Evolutionary conservation across 2,888 invertebrate species (phyloP).

Genomic region (Leucania comma): DNA sequence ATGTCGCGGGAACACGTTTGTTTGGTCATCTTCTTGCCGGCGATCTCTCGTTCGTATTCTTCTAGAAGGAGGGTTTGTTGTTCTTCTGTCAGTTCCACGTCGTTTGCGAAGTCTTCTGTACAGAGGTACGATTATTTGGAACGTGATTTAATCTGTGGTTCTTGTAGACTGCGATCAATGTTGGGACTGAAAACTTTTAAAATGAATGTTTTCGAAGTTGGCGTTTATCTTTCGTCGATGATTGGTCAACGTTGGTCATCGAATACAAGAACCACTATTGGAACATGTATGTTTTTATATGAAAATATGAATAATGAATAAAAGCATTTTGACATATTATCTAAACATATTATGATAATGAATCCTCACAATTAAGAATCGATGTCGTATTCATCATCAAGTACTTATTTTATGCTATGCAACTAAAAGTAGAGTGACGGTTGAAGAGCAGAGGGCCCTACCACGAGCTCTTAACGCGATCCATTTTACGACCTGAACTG

Average conservation of each 20-base stretch:
- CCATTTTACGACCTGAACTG: no score
- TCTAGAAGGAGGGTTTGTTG: conserved; percentile 92
- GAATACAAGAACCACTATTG: conserved; percentile 31
- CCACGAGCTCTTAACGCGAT: no score
- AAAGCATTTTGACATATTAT: conserved; percentile 19
- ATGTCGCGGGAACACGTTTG: conserved; percentile 76
- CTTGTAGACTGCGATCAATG: conserved; percentile 30
- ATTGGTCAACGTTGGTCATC: conserved; percentile 22
- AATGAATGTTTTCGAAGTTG: background rate
- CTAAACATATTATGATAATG: background rate
- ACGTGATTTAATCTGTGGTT: conserved; percentile 38
- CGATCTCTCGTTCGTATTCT: conserved; percentile 93
- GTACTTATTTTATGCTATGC: no score
- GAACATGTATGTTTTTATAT: conserved; percentile 16
- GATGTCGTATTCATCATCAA: background rate
- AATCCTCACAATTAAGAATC: background rate
- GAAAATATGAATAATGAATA: conserved; percentile 51
- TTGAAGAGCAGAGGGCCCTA: no score
- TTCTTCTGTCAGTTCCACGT: conserved; percentile 93
- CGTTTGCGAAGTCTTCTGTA: conserved; percentile 92
- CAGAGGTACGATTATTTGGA: conserved; percentile 63
- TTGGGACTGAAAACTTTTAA: background rate
- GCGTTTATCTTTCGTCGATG: background rate
- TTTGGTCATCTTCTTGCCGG: conserved; percentile 82
- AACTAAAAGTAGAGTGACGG: no score